Base-by-base conservation (phyloP, 2,113 vertebrate species). In the Rattus norvegicus region DNA sequence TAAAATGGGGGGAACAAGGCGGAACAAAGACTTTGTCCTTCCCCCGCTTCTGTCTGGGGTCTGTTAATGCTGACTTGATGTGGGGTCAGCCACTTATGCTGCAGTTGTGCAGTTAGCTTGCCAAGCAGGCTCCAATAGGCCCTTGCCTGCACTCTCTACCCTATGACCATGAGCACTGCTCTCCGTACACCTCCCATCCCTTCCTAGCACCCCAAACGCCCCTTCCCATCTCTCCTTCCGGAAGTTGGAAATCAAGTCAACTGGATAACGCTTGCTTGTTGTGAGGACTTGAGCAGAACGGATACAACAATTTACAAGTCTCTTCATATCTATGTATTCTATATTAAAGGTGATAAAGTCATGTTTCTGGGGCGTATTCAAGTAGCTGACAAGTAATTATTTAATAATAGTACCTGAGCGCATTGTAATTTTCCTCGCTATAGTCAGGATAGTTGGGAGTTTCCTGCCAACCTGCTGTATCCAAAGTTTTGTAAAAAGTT, bases 401-500 rank as follows among this genome's bases (percentile, higher is more conserved):
- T 98, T 98, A 98, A 98, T 98, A 98, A 98, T 97, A 98, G 98
- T 98, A 97, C 97, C 97, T 97, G 98, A 98, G 98, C 98, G 95
- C 98, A 97, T 98, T 98, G 98, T 98, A 97, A 98, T 98, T 98
- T 98, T 98, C 97, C 98, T 95, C 69, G 73, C 98, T 87, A 97
- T 98, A 98, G 98, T 98, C 98, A 98, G 98, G 94, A 98, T 98
- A 99, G 98, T 96, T 95, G 95, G 98, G 98, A 98, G 98, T 97
- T 98, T 98, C 98, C 98, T 98, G 97, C 96, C 98, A 98, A 98
- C 97, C 98, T 98, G 99, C 99, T 99, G 99, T 99, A 99, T 99
- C 99, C 99, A 99, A 99, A 99, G 99, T 99, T 99, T 99, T 99
- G 99, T 99, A 99, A 99, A 99, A 99, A 99, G 99, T 98, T 99